Base-by-base conservation (phyloP, 1,140 invertebrate species). In the Halesus radiatus region DNA sequence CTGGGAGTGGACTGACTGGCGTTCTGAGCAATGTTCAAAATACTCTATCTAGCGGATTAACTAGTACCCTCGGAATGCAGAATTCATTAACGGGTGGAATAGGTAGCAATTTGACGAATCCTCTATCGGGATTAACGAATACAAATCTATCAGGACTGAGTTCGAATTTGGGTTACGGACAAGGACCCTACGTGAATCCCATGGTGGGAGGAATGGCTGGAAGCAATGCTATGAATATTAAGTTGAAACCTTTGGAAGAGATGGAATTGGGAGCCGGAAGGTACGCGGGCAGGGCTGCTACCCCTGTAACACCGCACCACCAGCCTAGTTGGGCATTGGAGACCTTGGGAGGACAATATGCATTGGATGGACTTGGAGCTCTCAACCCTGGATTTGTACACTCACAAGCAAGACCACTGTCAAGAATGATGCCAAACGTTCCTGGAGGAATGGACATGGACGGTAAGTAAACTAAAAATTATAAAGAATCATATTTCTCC, bases 211-310 rank as follows among this genome's bases (percentile, higher is more conserved):
- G 86, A 82, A 3, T 85, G 64, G 84, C 87, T 62, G 89, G 89
- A 72, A 87, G 87, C 50, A 89, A 88, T 80, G 84, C 89, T n/a
- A 91, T 92, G 91, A 90, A 89, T 77, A 92, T 91, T 81, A 93
- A 93, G 85, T 86, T 93, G 85, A 93, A 93, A 86, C 92, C 92
- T 75, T 89, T 93, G 85, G 93, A 93, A 81, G 93, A 93, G 86
- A 92, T 93, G 81, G 93, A 93, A 84, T 87, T 93, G 74, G 92
- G 92, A 26, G 84, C 92, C 83, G 86, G 89, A 79, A 90, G 91
- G 85, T 92, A 90, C 85, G 88, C 87, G 56, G 91, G 92, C 81
- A 89, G 92, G 82, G 90, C 89, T 23, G 91, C 91, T 7, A 93
- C 92, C 53, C 92, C 93, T 18, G 92, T 91, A 53, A 93, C 90